Conservation (phyloP, 35 echinoderm and acorn worm species). For the Amphiura filiformis region DNA sequence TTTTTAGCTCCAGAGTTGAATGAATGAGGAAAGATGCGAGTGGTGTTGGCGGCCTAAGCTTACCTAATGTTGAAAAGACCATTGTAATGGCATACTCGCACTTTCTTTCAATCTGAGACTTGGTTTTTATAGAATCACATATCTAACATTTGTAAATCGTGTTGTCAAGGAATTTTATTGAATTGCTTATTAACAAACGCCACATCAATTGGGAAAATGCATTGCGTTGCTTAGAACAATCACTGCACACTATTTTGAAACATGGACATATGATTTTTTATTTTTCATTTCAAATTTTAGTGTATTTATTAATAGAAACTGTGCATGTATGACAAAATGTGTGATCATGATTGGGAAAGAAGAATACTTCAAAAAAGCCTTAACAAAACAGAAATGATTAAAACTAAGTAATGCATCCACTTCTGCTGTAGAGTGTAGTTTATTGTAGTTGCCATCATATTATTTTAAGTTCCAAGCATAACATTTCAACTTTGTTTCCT, state of each 20-base stretch:
- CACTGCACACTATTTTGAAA: not conserved
- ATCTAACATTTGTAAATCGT: not conserved
- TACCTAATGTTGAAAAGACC: no score
- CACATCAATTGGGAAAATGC: not conserved
- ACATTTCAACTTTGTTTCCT: not conserved
- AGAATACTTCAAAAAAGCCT: not conserved
- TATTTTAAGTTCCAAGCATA: not conserved
- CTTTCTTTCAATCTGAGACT: not conserved
- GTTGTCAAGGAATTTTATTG: not conserved
- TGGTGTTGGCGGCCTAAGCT: no score
- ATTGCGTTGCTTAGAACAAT: not conserved
- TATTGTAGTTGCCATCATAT: not conserved
- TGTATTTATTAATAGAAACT: not conserved
- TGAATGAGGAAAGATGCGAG: not conserved
- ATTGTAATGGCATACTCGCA: not conserved
- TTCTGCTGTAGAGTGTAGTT: not conserved
- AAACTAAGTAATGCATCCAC: not conserved
- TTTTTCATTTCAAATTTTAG: not conserved
- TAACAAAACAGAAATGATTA: not conserved
- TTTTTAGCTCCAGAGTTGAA: not conserved
- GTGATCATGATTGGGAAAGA: not conserved
- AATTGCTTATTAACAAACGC: not conserved
- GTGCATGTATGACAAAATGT: not conserved
- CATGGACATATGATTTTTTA: not conserved
- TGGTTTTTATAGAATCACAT: not conserved